phyloP scores from a whole-genome alignment of 2,888 invertebrate species.

The Spodoptera exigua region DNA sequence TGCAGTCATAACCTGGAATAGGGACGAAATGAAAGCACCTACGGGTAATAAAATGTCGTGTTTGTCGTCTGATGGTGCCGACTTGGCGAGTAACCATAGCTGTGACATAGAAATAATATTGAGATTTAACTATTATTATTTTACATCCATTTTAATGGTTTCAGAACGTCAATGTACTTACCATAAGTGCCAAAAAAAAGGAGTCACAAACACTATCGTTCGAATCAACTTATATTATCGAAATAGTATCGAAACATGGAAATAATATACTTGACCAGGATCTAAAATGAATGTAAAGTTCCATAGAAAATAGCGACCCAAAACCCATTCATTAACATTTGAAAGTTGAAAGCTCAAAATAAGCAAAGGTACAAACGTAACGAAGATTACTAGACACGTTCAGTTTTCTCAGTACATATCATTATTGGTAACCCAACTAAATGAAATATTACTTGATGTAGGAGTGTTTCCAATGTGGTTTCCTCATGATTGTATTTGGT shows the following conservation, averaged over 20 bases:
- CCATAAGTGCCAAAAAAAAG: no score
- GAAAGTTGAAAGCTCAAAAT: conserved; percentile 56
- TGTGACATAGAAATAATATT: background rate
- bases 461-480: conserved; percentile 59
- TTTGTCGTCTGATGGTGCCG: conserved; percentile 59
- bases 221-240: no score
- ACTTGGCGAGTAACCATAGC: conserved; percentile 54
- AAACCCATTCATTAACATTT: conserved; percentile 45
- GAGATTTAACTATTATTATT: no score
- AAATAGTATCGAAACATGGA: no score
- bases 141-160: no score
- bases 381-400: conserved; percentile 51
- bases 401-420: conserved; percentile 56
- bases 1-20: conserved; percentile 36
- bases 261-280: conserved; percentile 26
- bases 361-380: conserved; percentile 40
- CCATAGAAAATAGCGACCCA: conserved; percentile 47
- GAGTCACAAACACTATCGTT: no score
- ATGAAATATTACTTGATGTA: conserved; percentile 51
- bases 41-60: conserved; percentile 53
- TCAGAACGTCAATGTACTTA: no score
- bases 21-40: conserved; percentile 57
- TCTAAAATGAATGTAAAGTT: conserved; percentile 27
- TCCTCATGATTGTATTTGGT: conserved; percentile 63
- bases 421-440: conserved; percentile 60